Conservation (phyloP, 2,113 vertebrate species). For the Saccopteryx leptura region DNA sequence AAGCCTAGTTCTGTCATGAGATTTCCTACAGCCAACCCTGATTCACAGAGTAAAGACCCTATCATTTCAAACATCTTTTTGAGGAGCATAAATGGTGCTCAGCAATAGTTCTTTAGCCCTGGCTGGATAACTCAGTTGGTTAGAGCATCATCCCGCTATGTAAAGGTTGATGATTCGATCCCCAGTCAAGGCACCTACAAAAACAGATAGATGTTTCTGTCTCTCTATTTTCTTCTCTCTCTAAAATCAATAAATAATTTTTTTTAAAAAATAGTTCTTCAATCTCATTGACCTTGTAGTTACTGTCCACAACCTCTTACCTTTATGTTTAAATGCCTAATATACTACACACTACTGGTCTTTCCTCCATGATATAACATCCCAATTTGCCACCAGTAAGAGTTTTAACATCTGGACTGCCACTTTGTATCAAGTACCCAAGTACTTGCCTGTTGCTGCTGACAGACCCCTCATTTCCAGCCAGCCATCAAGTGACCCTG, state of each 20-base stretch:
- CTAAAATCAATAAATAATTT: too few relatives aligned
- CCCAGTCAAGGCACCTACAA: too few relatives aligned
- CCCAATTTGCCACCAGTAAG: background rate
- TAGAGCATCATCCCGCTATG: too few relatives aligned
- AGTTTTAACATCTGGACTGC: background rate
- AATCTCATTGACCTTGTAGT: background rate
- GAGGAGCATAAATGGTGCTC: background rate
- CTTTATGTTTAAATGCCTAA: background rate
- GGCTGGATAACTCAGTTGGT: too few relatives aligned
- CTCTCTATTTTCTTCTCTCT: too few relatives aligned
- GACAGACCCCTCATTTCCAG: background rate
- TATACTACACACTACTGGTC: background rate
- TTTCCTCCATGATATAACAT: background rate
- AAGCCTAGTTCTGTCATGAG: background rate
- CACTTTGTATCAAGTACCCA: background rate
- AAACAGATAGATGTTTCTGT: too few relatives aligned
- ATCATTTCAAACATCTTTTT: background rate
- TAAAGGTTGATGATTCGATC: too few relatives aligned
- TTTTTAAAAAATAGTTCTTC: background rate
- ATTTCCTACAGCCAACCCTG: background rate
- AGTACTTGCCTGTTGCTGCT: background rate
- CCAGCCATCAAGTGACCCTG: background rate
- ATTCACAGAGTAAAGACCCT: background rate
- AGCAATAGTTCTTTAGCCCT: background rate
- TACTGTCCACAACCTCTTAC: background rate